Base-by-base conservation (phyloP, 2,797 vertebrate species). In the Crypturellus tataupa region DNA sequence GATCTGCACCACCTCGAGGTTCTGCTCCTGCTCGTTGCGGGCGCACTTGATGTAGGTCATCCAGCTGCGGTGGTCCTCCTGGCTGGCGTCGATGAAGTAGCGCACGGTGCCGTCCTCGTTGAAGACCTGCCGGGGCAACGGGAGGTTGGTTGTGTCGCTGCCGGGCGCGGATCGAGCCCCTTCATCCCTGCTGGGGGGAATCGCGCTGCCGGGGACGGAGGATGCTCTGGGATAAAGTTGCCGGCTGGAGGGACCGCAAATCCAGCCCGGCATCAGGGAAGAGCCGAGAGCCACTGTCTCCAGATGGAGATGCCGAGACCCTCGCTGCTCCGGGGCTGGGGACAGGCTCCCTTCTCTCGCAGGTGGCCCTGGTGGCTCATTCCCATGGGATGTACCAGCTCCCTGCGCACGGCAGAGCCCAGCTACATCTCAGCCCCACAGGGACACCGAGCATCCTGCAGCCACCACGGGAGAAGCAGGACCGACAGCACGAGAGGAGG, bases 1-100 rank as follows among this genome's bases (percentile, higher is more conserved):
- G 0, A 99, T 99, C 97, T 99, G 99, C 13, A 99, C 98, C 97
- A 99, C 99, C 95, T 99, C 99, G 95, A 99, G 97, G 97, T 99
- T 99, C 93, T 99, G 99, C 91, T 99, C 99, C 96, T 99, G 99
- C 76, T 99, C 99, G 0, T 99, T 99, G 11, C 99, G 98, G 0
- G 99, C 99, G 18, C 99, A 99, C 71, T 99, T 99, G 87, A 99
- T 99, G 95, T 99, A 99, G 2, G 99, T 99, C 99, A 99, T 99
- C 99, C 99, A 99, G 97, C 99, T 99, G 51, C 99, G 98, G 90
- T 99, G 99, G 79, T 99, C 99, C 96, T 99, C 99, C 96, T 99
- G 99, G 92, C 99, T 99, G 96, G 99, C 99, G 0, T 99, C 99
- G 3, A 99, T 98, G 95, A 99, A 99, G 82, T 98, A 99, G 11